A percentile compares a stretch with the other conserved stretches of the same genome.
phyloP scores from a whole-genome alignment of 2,797 vertebrate species.

The Coregonus ussuriensis region DNA sequence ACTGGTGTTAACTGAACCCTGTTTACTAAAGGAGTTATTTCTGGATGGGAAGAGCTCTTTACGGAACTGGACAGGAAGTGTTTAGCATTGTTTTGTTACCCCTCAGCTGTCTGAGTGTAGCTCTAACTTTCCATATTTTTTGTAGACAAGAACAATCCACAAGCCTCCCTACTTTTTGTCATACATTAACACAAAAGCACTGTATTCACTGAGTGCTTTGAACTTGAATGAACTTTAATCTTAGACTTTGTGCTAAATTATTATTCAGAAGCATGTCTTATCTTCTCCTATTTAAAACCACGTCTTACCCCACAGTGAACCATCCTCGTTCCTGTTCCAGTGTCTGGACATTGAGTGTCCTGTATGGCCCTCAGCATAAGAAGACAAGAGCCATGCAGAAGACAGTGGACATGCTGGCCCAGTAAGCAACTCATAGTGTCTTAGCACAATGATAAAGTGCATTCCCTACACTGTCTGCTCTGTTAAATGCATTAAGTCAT shows the following conservation, averaged over 20 bases:
- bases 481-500: neutral
- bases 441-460: no score
- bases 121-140: constrained; percentile 7
- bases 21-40: constrained; percentile 63
- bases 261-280: neutral
- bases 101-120: constrained; percentile 26
- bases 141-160: constrained; percentile 7
- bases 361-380: constrained; percentile 71
- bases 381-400: constrained; percentile 72
- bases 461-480: constrained; percentile 11
- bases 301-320: neutral
- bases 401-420: constrained; percentile 70
- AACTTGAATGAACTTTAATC: neutral
- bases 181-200: neutral
- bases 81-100: constrained; percentile 36
- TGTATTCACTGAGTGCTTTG: neutral
- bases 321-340: constrained; percentile 43
- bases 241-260: neutral
- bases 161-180: neutral
- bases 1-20: constrained; percentile 60
- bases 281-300: neutral
- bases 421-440: constrained; percentile 56
- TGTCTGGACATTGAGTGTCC: constrained; percentile 72
- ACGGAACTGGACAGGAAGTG: constrained; percentile 60
- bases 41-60: constrained; percentile 63